A percentile compares a stretch with the other conserved stretches of the same genome.
Evolutionary conservation across 2,113 vertebrate genomes (phyloP).

Genomic region (Cryptomyrus ogoouensis): DNA sequence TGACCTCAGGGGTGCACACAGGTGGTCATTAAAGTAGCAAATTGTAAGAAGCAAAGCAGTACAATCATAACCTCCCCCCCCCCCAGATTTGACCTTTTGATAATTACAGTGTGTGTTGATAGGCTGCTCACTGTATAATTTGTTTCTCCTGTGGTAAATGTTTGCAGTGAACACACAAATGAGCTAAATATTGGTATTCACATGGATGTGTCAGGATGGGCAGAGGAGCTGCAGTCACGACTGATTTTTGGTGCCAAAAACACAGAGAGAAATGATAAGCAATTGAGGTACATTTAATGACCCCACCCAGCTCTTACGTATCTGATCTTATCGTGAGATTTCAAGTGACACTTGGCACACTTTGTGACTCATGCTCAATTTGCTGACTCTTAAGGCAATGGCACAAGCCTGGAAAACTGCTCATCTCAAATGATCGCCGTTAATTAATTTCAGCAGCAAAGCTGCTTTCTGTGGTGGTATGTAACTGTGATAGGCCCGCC

Average conservation of each 20-base stretch:
- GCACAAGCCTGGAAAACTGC: not conserved
- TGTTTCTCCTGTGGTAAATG: not conserved
- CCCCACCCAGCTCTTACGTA: not conserved
- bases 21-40: not conserved
- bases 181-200: not conserved
- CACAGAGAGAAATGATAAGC: not conserved
- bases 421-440: not conserved
- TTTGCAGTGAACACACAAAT: not conserved
- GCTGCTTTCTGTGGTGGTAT: not conserved
- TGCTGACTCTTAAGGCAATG: not conserved
- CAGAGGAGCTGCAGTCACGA: not conserved
- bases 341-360: not conserved
- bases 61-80: not conserved
- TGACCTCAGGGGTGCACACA: not conserved
- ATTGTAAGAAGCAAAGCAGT: not conserved
- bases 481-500: not conserved
- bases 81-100: not conserved
- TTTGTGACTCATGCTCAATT: not conserved
- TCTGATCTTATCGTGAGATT: not conserved
- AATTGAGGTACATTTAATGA: not conserved
- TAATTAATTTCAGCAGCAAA: not conserved
- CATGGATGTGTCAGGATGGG: not conserved
- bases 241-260: not conserved
- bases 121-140: conserved; percentile 1
- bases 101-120: not conserved